Base-by-base conservation (phyloP, 2,797 vertebrate genomes). In the Dermochelys coriacea region DNA sequence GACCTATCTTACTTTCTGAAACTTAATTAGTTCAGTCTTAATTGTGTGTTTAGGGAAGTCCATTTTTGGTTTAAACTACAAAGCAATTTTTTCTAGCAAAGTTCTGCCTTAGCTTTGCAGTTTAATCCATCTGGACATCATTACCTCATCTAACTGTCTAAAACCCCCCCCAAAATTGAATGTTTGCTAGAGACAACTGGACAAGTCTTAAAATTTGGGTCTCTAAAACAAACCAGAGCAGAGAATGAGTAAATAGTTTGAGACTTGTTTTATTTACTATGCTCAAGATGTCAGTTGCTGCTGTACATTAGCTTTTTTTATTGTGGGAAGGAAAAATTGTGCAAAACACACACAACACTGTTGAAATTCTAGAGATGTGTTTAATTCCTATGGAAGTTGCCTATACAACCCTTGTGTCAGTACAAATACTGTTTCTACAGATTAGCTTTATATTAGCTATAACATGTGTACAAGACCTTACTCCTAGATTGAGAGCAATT, bases 71-170 rank as follows among this genome's bases (percentile, higher is more conserved):
- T 95, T 91, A 54, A 8, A 96, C 94, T 97, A 97, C 96, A 97
- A 96, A 97, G 94, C 71, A 82, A 64, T 87, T 84, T 96, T 95
- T 94, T 81, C 86, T 61, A 93, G 91, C 90, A 91, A 68, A 78
- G 94, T 96, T 84, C 96, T 96, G 93, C 85, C 93, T 97, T 94
- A 88, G 93, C 90, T 93, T 94, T 96, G 95, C 91, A 96, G 95
- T 93, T 95, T 92, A 94, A 96, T 94, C 94, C 93, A 94, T 97
- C 94, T 97, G 96, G 89, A 94, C 94, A 93, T 93, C 90, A 96
- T 96, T 96, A 96, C 95, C 94, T 97, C 96, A 95, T 96, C 95
- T 95, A 96, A 96, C 90, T 83, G n/a, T 90, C 95, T 96, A 96
- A 95, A 95, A 95, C 91, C 93, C 91, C 0, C 90, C 91, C 0